Percentiles rank a stretch among this genome's conserved stretches.
Conservation (phyloP, 2,113 vertebrate genomes). For the Myxocyprinus asiaticus region DNA sequence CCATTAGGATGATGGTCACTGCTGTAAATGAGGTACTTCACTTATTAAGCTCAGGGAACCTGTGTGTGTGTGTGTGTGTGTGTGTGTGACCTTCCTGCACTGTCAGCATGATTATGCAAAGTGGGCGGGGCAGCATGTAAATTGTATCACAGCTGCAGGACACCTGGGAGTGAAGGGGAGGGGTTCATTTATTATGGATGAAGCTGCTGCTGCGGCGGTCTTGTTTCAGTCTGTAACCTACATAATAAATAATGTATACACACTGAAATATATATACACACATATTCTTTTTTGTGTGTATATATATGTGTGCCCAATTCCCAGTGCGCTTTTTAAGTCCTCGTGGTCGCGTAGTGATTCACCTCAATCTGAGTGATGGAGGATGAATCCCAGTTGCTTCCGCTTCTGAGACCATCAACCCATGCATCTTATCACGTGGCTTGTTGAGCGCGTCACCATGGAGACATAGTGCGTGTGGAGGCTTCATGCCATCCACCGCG, state of each 20-base stretch:
- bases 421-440: no score
- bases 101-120: slow-evolving; percentile 48
- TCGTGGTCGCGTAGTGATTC: no score
- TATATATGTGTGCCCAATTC: no score
- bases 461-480: no score
- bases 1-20: slow-evolving; percentile 42
- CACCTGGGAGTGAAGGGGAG: slow-evolving; percentile 48
- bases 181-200: slow-evolving; percentile 71
- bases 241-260: neutral
- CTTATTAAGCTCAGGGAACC: slow-evolving; percentile 18
- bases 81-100: slow-evolving; percentile 10
- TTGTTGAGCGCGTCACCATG: no score
- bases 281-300: neutral
- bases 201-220: slow-evolving; percentile 21
- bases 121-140: slow-evolving; percentile 39
- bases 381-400: no score
- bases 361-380: no score
- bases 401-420: no score
- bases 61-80: slow-evolving; percentile 31
- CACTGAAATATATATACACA: neutral
- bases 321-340: no score
- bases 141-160: slow-evolving; percentile 46
- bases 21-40: slow-evolving; percentile 27
- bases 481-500: no score
- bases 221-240: neutral